Evolutionary conservation across 2,888 invertebrate genomes (phyloP).

Genomic region (Papilio protenor): DNA sequence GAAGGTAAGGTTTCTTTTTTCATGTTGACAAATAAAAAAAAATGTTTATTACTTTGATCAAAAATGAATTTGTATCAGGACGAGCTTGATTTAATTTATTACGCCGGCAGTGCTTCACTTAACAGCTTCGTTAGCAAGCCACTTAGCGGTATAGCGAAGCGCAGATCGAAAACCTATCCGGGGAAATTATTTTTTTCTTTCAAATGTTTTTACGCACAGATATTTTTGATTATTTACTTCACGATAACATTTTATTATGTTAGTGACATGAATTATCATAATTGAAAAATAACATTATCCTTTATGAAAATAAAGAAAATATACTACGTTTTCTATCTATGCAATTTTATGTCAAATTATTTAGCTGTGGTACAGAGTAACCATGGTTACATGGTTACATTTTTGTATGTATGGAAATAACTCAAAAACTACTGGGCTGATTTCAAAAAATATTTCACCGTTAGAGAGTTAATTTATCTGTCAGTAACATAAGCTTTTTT

Average conservation of each 20-base stretch:
- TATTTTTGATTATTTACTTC: neutral
- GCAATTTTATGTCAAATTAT: no score
- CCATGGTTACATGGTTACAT: no score
- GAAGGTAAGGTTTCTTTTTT: neutral
- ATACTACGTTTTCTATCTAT: no score
- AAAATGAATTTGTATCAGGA: constrained; percentile 23
- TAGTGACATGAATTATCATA: neutral
- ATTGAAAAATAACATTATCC: neutral
- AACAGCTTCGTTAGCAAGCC: constrained; percentile 42
- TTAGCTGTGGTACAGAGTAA: no score
- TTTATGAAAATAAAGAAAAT: neutral
- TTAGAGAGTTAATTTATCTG: no score
- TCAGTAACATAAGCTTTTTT: no score
- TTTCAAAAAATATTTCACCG: no score
- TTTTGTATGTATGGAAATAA: no score
- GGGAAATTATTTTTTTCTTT: constrained; percentile 16
- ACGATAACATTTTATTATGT: neutral
- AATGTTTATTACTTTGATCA: constrained; percentile 11
- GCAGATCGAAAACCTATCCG: constrained; percentile 36
- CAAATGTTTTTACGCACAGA: neutral
- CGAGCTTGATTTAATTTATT: constrained; percentile 35
- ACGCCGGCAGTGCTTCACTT: constrained; percentile 31
- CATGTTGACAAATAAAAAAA: constrained; percentile 4
- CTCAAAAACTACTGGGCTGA: no score
- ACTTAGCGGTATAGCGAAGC: constrained; percentile 34